A percentile compares a stretch with the other conserved stretches of the same genome.
These are phyloP conservation scores for Vulpes lagopus DNA, from an alignment of 2,113 vertebrate genomes.

Conservation along the genomic window DNA sequence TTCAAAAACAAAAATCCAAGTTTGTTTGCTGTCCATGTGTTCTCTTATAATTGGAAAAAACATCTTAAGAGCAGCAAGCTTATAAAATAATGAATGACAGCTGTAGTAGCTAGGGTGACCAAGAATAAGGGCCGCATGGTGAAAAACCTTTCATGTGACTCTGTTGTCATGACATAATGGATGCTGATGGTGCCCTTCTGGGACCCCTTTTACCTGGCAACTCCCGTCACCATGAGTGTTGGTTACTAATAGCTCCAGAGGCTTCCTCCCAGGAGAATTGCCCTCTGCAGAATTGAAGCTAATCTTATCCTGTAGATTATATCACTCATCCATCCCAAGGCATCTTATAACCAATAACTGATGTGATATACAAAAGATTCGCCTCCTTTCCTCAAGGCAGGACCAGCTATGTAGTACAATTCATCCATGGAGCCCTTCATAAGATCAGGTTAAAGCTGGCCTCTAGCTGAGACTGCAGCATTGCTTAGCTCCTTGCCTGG, in stretches of 20 bases:
- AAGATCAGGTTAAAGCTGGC: neutral
- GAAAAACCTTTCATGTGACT: neutral
- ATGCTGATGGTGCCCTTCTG: neutral
- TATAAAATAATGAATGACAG: neutral
- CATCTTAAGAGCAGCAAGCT: neutral
- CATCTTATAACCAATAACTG: neutral
- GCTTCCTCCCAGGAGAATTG: neutral
- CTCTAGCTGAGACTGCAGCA: neutral
- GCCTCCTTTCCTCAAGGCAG: neutral
- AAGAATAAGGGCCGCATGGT: neutral
- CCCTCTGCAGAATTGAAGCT: neutral
- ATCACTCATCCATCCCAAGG: neutral
- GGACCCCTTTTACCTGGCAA: no score
- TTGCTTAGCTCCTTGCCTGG: neutral
- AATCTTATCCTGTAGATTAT: neutral
- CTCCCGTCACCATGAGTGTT: neutral
- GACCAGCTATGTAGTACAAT: neutral
- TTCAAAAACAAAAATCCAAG: neutral
- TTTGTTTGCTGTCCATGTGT: neutral
- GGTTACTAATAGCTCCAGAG: neutral
- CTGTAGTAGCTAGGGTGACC: neutral
- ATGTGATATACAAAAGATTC: neutral
- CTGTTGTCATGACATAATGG: neutral
- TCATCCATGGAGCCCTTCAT: accelerated
- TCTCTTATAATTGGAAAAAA: neutral